Percentiles rank a stretch among this genome's conserved stretches.
Evolutionary conservation across 2,113 vertebrate genomes (phyloP).

Genomic region (Elachura formosa): DNA sequence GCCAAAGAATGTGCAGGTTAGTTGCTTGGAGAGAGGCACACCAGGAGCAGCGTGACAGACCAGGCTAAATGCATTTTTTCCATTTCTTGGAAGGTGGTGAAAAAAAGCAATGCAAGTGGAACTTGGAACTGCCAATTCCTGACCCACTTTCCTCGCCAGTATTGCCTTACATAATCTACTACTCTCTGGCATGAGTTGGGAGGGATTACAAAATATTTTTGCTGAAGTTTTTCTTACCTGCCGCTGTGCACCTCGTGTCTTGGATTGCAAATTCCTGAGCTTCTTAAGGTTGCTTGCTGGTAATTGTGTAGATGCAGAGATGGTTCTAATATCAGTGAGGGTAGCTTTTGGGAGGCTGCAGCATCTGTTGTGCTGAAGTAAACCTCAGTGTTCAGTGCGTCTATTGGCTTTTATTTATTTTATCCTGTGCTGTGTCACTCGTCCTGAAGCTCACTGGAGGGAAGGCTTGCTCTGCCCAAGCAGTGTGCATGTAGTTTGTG

Average conservation of each 20-base stretch:
- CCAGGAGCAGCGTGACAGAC: background rate
- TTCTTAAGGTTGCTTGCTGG: background rate
- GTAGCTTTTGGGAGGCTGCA: background rate
- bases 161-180: background rate
- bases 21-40: background rate
- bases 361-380: background rate
- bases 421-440: background rate
- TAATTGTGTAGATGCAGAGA: background rate
- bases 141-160: background rate
- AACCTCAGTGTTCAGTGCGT: background rate
- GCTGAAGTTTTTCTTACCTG: background rate
- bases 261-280: background rate
- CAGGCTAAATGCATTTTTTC: background rate
- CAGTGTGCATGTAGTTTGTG: fast-evolving
- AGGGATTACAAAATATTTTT: background rate
- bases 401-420: background rate
- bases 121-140: background rate
- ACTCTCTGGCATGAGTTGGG: background rate
- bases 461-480: background rate
- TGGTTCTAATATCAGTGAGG: background rate
- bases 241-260: background rate
- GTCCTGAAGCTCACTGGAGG: background rate
- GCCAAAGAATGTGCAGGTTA: background rate
- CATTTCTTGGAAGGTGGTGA: background rate
- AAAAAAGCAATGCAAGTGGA: background rate